These are phyloP conservation scores for Eurystomus glaucurus DNA, from an alignment of 2,797 vertebrate species.

Conservation along the genomic window DNA sequence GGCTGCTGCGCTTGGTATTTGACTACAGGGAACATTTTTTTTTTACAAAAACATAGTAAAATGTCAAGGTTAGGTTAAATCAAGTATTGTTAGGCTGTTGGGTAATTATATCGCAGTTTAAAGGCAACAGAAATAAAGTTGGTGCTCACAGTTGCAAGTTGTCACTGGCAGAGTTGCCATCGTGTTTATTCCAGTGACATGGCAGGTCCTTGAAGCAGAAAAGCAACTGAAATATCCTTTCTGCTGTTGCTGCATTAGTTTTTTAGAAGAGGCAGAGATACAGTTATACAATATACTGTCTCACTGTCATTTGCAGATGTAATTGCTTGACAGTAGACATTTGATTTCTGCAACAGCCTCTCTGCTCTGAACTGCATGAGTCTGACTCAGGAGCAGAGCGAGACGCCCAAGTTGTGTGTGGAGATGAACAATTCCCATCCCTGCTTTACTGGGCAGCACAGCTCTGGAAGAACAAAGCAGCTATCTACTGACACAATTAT, in stretches of 20 bases:
- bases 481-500: not conserved
- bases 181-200: rapidly evolving
- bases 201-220: not conserved
- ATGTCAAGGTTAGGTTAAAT: not conserved
- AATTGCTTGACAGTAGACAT: rapidly evolving
- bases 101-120: not conserved
- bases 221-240: not conserved
- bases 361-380: not conserved
- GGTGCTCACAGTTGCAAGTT: not conserved
- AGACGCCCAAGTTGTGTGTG: rapidly evolving
- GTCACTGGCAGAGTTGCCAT: not conserved
- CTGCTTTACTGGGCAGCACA: not conserved
- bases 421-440: rapidly evolving
- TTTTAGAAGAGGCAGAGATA: not conserved
- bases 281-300: rapidly evolving
- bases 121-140: not conserved
- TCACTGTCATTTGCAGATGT: not conserved
- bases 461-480: not conserved
- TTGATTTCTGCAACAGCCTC: not conserved
- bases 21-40: not conserved
- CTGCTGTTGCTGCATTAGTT: rapidly evolving
- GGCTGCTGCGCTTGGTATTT: not conserved
- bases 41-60: not conserved
- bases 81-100: not conserved
- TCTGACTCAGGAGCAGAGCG: rapidly evolving